Percentiles rank a stretch among this genome's conserved stretches.
These are phyloP conservation scores for Hyperoplus immaculatus DNA, from an alignment of 2,797 vertebrate genomes.

Conservation along the genomic window DNA sequence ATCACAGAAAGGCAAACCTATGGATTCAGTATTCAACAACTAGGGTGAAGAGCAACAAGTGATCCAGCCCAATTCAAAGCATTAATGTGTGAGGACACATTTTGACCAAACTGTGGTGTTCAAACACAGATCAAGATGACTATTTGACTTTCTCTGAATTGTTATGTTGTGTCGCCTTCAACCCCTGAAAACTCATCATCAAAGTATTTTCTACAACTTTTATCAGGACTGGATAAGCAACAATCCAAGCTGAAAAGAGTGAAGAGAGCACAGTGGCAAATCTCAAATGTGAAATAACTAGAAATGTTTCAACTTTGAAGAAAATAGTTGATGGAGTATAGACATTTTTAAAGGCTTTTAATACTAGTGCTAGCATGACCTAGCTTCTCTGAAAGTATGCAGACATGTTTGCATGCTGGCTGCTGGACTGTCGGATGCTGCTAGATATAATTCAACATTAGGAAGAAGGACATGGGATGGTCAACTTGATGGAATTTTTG, in stretches of 20 bases:
- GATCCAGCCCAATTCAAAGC: not conserved
- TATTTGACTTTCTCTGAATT: not conserved
- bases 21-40: slow-evolving; percentile 10
- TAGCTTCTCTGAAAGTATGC: not conserved
- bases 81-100: not conserved
- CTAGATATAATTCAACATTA: not conserved
- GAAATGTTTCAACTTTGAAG: not conserved
- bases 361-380: not conserved
- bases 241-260: not conserved
- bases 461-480: not conserved
- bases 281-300: too few species aligned
- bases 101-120: slow-evolving; percentile 9
- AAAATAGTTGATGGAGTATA: not conserved
- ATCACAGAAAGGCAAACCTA: slow-evolving; percentile 7
- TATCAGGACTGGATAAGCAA: not conserved
- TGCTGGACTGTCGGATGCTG: not conserved
- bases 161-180: not conserved
- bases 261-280: not conserved
- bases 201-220: not conserved
- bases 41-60: not conserved
- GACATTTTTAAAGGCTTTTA: not conserved
- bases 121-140: slow-evolving; percentile 9
- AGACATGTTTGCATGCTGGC: not conserved
- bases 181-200: not conserved
- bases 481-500: not conserved